Percentiles rank a stretch among this genome's conserved stretches.
Evolutionary conservation across 1,140 invertebrate species (phyloP).

Genomic region (Drosophila nannoptera): DNA sequence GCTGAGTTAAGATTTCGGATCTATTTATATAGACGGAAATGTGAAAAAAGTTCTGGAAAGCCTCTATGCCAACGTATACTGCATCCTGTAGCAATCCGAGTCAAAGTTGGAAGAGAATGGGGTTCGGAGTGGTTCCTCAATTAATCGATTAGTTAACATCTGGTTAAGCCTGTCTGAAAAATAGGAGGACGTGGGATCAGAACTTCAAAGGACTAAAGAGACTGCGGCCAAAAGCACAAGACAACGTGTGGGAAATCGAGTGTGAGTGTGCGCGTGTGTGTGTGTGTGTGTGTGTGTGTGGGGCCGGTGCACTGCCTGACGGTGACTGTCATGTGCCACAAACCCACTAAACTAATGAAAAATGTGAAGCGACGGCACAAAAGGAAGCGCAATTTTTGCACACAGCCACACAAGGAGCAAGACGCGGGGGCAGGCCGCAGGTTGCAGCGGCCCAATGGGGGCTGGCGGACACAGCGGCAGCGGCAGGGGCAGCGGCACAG

Average conservation of each 20-base stretch:
- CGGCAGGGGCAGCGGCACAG: no score
- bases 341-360: slow-evolving; percentile 78
- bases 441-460: background rate
- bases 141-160: slow-evolving; percentile 31
- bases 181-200: slow-evolving; percentile 47
- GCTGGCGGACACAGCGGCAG: slow-evolving; percentile 1
- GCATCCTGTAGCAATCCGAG: no score
- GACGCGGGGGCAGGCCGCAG: background rate
- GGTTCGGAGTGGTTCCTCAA: background rate
- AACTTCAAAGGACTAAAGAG: slow-evolving; percentile 40
- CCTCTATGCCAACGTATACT: no score
- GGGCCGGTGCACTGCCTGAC: slow-evolving; percentile 51
- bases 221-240: slow-evolving; percentile 32
- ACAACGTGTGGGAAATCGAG: slow-evolving; percentile 7
- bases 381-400: slow-evolving; percentile 74
- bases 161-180: slow-evolving; percentile 22
- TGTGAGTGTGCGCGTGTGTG: slow-evolving; percentile 14
- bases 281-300: slow-evolving; percentile 34
- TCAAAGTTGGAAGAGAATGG: no score
- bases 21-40: no score
- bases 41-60: no score
- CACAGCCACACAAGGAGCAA: slow-evolving; percentile 46
- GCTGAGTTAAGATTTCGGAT: no score
- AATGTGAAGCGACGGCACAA: slow-evolving; percentile 77
- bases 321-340: slow-evolving; percentile 77